Base-by-base conservation (phyloP, 2,113 vertebrate species). In the Lasiurus cinereus region DNA sequence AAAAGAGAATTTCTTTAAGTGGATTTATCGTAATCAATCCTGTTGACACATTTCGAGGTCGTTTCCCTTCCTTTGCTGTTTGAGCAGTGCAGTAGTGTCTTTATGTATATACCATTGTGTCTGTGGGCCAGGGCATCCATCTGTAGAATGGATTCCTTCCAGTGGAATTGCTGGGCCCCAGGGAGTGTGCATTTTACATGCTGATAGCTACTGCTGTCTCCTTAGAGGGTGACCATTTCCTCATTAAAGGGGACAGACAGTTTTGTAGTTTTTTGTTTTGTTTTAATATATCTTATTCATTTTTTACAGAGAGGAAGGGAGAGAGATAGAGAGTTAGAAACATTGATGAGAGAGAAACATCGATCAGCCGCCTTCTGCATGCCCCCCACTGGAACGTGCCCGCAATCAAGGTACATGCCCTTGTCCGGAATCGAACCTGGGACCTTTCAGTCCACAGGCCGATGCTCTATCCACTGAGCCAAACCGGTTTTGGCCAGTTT, bases 1-100 rank as follows among this genome's bases (percentile, higher is more conserved):
- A 83, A 76, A 96, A 73, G 19, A 83, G 74, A 96, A 48, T 72
- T 92, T 78, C 52, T 93, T 84, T 70, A 89, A 36, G 77, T 69
- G 62, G 15, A 22, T 66, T 21, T 93, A 46, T 9, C 52, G 0
- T 67, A 27, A 73, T 90, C 82, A 79, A 77, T 88, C 62, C 62
- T 67, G n/a, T 72, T 59, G 70, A 76, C 29, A 48, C 11, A 8
- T 69, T 82, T 85, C 43, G 67, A 80, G n/a, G 54, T 62, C 52
- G 36, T 70, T 59, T 43, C 50, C 77, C 33, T 62, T 73, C 78
- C 86, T 62, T 93, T 27, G 18, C 69, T 46, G 2, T 69, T 48
- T 24, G 29, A 87, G 74, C 69, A 56, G 31, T 14, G 39, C 52
- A 27, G 27, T 69, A 84, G 48, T 7, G 16, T 12, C 31, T 52